Conservation (phyloP, 2,113 vertebrate genomes). For the Mormyrus lacerda region DNA sequence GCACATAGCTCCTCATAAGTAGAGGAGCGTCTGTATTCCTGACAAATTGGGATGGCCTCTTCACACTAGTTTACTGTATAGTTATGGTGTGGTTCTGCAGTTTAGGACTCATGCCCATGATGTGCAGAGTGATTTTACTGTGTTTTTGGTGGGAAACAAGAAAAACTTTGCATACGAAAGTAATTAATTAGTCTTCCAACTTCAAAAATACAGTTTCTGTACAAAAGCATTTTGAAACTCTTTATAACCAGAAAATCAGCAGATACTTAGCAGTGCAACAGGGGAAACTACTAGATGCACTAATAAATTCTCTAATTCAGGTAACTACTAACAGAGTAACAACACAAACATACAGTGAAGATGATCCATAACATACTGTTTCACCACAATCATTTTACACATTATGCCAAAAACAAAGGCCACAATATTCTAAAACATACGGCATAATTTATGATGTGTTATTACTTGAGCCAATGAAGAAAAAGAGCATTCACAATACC, state of each 20-base stretch:
- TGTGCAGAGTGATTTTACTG: neutral
- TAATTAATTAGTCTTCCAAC: neutral
- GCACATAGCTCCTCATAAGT: no score
- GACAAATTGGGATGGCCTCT: neutral
- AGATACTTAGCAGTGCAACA: neutral
- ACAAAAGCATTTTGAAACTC: neutral
- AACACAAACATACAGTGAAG: neutral
- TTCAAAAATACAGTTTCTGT: neutral
- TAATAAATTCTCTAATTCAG: neutral
- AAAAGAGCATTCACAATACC: conserved; percentile 55
- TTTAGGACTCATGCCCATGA: neutral
- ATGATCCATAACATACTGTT: neutral
- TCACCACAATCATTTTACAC: neutral
- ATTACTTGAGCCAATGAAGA: neutral
- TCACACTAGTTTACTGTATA: neutral
- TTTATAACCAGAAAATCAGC: neutral
- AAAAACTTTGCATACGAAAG: neutral
- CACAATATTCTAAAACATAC: neutral
- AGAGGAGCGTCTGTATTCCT: neutral
- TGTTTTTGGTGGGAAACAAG: neutral
- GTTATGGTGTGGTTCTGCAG: neutral
- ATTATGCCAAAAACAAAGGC: neutral
- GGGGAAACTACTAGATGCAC: neutral
- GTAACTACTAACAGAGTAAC: neutral
- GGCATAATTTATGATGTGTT: neutral